phyloP scores from a whole-genome alignment of 2,113 vertebrate genomes.

The Asarcornis scutulata region DNA sequence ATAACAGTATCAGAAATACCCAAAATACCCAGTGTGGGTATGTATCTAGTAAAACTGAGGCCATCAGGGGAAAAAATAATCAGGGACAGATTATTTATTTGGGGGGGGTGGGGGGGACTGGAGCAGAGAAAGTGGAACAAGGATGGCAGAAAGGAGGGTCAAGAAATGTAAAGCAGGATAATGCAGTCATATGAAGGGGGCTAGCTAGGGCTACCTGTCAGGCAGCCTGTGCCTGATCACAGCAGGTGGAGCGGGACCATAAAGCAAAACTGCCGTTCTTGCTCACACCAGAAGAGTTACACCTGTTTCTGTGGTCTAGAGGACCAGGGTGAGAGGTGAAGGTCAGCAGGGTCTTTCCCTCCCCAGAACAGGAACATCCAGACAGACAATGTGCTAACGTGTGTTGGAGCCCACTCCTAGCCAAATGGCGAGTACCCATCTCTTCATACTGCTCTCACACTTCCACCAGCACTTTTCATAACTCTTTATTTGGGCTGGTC shows the following conservation, averaged over 20 bases:
- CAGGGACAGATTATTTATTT: neutral
- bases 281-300: neutral
- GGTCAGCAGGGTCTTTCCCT: neutral
- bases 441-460: fast-evolving
- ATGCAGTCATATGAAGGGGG: fast-evolving
- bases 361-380: neutral
- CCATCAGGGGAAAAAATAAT: neutral
- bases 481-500: neutral
- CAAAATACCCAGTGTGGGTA: neutral
- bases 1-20: neutral
- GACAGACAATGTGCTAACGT: fast-evolving
- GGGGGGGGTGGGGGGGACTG: too few relatives aligned
- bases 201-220: too few relatives aligned
- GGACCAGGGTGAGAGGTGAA: neutral
- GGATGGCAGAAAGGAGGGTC: neutral
- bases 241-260: neutral
- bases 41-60: neutral
- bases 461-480: neutral
- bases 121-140: neutral
- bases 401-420: fast-evolving
- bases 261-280: neutral
- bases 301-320: neutral
- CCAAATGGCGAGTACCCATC: neutral
- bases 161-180: neutral
- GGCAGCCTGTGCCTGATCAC: neutral